phyloP scores from a whole-genome alignment of 2,888 invertebrate genomes.

The Athalia circularis region DNA sequence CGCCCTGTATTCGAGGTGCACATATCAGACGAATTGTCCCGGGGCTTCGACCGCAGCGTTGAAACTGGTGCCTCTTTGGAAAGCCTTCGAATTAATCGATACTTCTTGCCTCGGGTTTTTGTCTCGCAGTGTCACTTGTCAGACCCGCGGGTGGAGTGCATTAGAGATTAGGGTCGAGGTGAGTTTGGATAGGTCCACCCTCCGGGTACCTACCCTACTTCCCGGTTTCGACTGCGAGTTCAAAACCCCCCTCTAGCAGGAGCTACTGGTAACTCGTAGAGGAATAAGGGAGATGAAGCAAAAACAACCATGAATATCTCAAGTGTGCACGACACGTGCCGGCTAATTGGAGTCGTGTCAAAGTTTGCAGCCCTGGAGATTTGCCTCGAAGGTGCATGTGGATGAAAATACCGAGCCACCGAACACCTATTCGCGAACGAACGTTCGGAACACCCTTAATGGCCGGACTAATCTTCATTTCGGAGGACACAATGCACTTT shows the following conservation, averaged over 20 bases:
- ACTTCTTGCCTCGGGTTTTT: constrained; percentile 45
- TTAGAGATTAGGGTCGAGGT: constrained; percentile 60
- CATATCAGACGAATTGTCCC: constrained; percentile 6
- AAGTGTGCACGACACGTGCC: constrained; percentile 60
- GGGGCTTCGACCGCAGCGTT: constrained; percentile 27
- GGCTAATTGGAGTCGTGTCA: constrained; percentile 60
- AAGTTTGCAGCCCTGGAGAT: constrained; percentile 44
- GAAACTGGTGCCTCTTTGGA: constrained; percentile 10
- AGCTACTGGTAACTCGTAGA: too few species aligned
- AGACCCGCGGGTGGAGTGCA: constrained; percentile 53
- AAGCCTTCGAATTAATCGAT: constrained; percentile 45
- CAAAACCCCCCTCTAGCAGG: constrained; percentile 45
- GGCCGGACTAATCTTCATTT: too few species aligned
- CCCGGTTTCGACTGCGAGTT: constrained; percentile 45
- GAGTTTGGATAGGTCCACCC: constrained; percentile 55
- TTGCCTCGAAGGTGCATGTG: background rate
- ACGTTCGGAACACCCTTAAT: background rate
- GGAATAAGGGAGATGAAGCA: constrained; percentile 41
- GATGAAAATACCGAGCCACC: background rate
- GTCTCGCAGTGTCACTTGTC: constrained; percentile 47
- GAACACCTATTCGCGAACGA: background rate
- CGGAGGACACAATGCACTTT: too few species aligned
- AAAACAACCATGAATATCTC: constrained; percentile 63
- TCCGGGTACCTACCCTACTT: constrained; percentile 49
- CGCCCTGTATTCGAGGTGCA: background rate